Base-by-base conservation (phyloP, 2,888 invertebrate species). In the Netelia fuscicornis region DNA sequence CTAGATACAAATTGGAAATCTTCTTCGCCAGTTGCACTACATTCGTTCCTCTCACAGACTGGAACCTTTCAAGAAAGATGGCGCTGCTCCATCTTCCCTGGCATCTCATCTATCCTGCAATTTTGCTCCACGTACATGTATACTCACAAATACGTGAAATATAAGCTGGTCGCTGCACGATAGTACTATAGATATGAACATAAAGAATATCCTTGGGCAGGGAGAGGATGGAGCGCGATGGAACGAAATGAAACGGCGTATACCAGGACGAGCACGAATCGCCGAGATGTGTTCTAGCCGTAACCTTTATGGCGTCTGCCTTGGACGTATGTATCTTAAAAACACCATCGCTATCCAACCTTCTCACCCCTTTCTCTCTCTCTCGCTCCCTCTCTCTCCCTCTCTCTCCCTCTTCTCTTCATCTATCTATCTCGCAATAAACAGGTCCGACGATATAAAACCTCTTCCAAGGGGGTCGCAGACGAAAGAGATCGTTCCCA, bases 301-400 rank as follows among this genome's bases (percentile, higher is more conserved):
- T 84, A 84, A 84, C 84, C 72, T 84, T 84, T 84, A 84, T 84
- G 81, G 81, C 78, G 81, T 84, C 81, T 81, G 78, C 52, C 77
- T 67, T 60, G 65, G 71, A 80, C 84, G 75, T 71, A 71, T 70
- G 65, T 54, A 76, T 76, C 54, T 56, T 52, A 30, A 70, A 48
- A 48, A 10, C 48, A 13, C 48, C 48, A 13, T 13, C 13, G 48
- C 48, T 13, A 48, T 11, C 13, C 3, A 48, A 48, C 48, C 13
- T 8, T 48, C 48, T 75, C 75, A 79, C 37, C 37, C 37, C 37
- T 37, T 37, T 37, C 37, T 37, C 37, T 37, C 37, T 37, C 37
- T 37, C 37, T 30, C 30, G 3, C 6, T 30, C 30, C 5, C 30
- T 30, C 30, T 76, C 84, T 58, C 23, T 70, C 30, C 64, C 52